Evolutionary conservation across 2,113 vertebrate species (phyloP), one percentile per base, ranked within the genome.

Genomic region (Leucopsar rothschildi): DNA sequence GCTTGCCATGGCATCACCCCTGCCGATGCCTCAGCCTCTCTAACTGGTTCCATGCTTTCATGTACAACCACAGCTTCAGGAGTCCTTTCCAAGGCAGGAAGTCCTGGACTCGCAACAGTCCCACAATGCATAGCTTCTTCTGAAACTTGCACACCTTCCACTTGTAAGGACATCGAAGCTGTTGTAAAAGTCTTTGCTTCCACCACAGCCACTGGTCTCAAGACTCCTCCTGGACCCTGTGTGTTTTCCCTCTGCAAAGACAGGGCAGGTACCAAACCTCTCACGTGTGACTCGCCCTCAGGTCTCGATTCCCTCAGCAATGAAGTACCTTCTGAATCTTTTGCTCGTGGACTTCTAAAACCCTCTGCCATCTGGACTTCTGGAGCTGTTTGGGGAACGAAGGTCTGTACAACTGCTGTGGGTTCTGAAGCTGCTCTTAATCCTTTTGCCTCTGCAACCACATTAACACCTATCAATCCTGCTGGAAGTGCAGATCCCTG

Each of bases 361-460:
- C 40, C 11, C 57, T 92, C 82, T 3, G 7, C 15, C 49, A 75
- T 4, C 2, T 63, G 91, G 16, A 79, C 55, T 47, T 75, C 65
- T 21, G 68, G 50, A 88, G 52, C 21, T 57, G 63, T 53, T 31
- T 0, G 68, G 6, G 86, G 50, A 80, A 80, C 0, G 0, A 52
- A 56, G 11, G 72, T 61, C 86, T 95, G 83, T 3, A 25, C 31
- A 83, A 23, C 14, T 0, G 7, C 47, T 44, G 47, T 0, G 0
- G 69, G 60, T 70, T 94, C 89, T 78, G 7, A 70, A 75, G 56
- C 4, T 59, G 69, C 12, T 85, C 52, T 82, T 37, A 80, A 80
- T 40, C 3, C 24, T 87, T 60, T 56, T 68, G 45, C 11, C n/a
- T 85, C 90, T 53, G 86, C 44, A 63, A 25, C 33, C 22, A 86